phyloP scores from a whole-genome alignment of 2,797 vertebrate genomes.

The Myripristis murdjan region DNA sequence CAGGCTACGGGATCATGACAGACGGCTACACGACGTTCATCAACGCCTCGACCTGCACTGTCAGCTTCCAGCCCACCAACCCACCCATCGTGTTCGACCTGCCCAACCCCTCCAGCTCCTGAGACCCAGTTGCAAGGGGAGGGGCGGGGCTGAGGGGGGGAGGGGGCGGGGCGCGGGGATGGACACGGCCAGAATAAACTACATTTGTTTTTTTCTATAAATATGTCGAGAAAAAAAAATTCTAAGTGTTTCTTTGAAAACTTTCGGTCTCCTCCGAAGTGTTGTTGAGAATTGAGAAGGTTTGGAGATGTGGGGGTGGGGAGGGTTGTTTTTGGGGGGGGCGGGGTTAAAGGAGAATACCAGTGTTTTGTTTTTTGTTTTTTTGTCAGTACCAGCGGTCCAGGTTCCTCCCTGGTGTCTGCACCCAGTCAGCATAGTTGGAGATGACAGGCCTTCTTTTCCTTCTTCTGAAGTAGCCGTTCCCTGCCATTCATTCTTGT shows the following conservation, averaged over 20 bases:
- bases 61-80: constrained; percentile 99
- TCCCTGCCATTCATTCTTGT: too few species aligned
- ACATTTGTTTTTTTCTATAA: constrained; percentile 87
- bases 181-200: constrained; percentile 62
- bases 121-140: constrained; percentile 87
- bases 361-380: constrained; percentile 34
- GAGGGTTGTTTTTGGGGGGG: background rate
- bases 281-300: constrained; percentile 81
- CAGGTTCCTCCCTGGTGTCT: constrained; percentile 9
- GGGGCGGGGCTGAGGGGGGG: constrained; percentile 55
- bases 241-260: constrained; percentile 88
- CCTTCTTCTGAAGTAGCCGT: background rate
- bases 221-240: constrained; percentile 82
- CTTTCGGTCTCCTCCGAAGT: constrained; percentile 86
- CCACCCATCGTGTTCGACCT: constrained; percentile 98
- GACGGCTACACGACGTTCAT: constrained; percentile 97
- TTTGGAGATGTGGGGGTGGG: constrained; percentile 35
- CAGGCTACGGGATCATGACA: constrained; percentile 98
- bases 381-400: constrained; percentile 47
- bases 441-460: constrained; percentile 7
- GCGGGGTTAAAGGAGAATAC: constrained; percentile 71
- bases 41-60: constrained; percentile 96
- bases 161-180: constrained; percentile 36
- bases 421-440: background rate
- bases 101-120: constrained; percentile 95